phyloP scores from a whole-genome alignment of 1,140 invertebrate genomes.

The Formica exsecta region DNA sequence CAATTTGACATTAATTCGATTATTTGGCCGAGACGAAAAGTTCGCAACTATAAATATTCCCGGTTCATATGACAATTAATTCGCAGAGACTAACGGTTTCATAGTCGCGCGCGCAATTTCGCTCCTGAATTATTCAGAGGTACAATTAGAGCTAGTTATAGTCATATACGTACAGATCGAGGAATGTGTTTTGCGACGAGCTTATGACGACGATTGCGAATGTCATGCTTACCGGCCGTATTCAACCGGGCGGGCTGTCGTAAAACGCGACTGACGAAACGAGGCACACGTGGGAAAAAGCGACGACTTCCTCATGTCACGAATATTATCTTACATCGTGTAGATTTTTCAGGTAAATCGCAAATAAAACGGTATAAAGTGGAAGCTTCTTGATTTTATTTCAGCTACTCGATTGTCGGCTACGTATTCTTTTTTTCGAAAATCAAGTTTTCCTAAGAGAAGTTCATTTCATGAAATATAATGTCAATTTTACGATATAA shows the following conservation, averaged over 20 bases:
- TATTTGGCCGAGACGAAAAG: not conserved
- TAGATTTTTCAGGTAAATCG: not conserved
- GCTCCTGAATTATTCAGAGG: constrained; percentile 55
- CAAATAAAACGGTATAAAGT: not conserved
- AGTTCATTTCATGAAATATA: not conserved
- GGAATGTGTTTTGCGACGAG: not conserved
- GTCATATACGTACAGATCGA: constrained; percentile 30
- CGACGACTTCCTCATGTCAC: not conserved
- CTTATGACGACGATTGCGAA: not conserved
- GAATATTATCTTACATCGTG: not conserved
- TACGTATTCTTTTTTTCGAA: not conserved
- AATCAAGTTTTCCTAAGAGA: not conserved
- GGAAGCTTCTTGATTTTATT: not conserved
- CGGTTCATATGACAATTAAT: constrained; percentile 24
- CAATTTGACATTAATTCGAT: not conserved
- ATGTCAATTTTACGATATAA: not conserved
- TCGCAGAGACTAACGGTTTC: constrained; percentile 32
- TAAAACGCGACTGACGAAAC: not conserved
- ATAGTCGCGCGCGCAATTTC: constrained; percentile 1
- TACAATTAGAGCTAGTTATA: constrained; percentile 29
- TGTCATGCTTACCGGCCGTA: not conserved
- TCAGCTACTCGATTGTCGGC: not conserved
- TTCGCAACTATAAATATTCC: constrained; percentile 11
- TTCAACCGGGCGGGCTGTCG: not conserved
- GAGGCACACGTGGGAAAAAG: not conserved